phyloP scores from a whole-genome alignment of 2,113 vertebrate genomes.

The Brevimyrus niger region DNA sequence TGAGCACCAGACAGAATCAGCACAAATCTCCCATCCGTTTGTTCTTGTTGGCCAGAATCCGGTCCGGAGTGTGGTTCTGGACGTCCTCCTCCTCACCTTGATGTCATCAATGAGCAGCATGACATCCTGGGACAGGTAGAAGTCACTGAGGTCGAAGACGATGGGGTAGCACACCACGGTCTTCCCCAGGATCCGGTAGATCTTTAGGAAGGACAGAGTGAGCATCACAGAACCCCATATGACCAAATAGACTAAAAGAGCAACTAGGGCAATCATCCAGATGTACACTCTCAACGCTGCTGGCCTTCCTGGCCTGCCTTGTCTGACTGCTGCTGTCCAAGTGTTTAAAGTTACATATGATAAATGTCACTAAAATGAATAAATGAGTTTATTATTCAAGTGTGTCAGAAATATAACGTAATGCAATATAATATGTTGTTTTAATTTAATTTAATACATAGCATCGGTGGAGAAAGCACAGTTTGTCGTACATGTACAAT shows the following conservation, averaged over 20 bases:
- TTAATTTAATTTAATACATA: not conserved
- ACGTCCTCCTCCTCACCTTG: conserved; percentile 67
- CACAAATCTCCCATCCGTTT: not conserved
- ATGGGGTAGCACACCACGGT: conserved; percentile 97
- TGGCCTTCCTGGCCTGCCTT: not conserved
- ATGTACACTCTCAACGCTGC: not conserved
- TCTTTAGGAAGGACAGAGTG: conserved; percentile 58
- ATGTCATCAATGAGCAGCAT: conserved; percentile 98
- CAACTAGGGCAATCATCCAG: not conserved
- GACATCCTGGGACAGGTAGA: conserved; percentile 98
- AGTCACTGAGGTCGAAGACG: conserved; percentile 97
- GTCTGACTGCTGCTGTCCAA: not conserved
- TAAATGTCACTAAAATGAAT: not conserved
- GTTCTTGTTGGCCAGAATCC: not conserved
- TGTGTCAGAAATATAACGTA: not conserved
- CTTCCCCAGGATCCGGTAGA: conserved; percentile 93
- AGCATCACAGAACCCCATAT: not conserved
- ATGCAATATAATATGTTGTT: not conserved
- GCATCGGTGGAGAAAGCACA: not conserved
- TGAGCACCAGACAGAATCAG: not conserved
- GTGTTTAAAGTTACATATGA: not conserved
- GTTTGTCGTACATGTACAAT: not conserved
- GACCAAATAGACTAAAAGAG: not conserved
- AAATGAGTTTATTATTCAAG: not conserved
- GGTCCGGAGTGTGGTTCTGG: not conserved